phyloP scores from a whole-genome alignment of 2,888 invertebrate species.

The Cyclophora punctaria region DNA sequence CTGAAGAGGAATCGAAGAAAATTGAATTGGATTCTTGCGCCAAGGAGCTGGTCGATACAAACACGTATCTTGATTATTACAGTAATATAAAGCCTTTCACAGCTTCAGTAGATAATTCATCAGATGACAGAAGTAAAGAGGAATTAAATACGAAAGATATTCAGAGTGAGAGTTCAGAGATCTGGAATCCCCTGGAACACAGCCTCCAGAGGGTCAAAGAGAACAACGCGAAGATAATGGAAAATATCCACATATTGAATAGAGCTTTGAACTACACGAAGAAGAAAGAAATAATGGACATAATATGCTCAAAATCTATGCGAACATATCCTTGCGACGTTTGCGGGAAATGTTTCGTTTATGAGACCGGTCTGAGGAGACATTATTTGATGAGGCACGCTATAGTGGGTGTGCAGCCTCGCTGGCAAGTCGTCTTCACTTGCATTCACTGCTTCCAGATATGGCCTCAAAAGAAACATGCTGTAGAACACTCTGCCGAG shows the following conservation, averaged over 20 bases:
- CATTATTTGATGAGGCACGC: constrained; percentile 56
- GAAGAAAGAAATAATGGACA: constrained; percentile 57
- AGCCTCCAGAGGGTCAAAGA: constrained; percentile 64
- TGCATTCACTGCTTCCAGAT: constrained; percentile 68
- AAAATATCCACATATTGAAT: constrained; percentile 65
- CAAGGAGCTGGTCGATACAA: constrained; percentile 29
- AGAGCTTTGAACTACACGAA: constrained; percentile 62
- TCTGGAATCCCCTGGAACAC: constrained; percentile 50
- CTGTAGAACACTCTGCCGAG: constrained; percentile 46
- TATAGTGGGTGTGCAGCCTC: constrained; percentile 42
- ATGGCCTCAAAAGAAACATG: constrained; percentile 58
- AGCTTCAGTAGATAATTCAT: no score
- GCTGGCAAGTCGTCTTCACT: constrained; percentile 68
- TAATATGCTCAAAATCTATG: constrained; percentile 45
- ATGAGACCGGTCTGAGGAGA: constrained; percentile 60
- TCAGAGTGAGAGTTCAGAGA: constrained; percentile 5
- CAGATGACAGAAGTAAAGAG: no score
- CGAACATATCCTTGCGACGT: constrained; percentile 52
- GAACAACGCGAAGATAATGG: constrained; percentile 67
- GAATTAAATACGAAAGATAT: not conserved
- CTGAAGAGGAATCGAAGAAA: constrained; percentile 38
- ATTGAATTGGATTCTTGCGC: constrained; percentile 57
- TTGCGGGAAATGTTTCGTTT: constrained; percentile 67
- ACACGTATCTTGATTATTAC: constrained; percentile 3
- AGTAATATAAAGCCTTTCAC: no score